phyloP scores from a whole-genome alignment of 2,888 invertebrate species.

The Colostygia pectinataria region DNA sequence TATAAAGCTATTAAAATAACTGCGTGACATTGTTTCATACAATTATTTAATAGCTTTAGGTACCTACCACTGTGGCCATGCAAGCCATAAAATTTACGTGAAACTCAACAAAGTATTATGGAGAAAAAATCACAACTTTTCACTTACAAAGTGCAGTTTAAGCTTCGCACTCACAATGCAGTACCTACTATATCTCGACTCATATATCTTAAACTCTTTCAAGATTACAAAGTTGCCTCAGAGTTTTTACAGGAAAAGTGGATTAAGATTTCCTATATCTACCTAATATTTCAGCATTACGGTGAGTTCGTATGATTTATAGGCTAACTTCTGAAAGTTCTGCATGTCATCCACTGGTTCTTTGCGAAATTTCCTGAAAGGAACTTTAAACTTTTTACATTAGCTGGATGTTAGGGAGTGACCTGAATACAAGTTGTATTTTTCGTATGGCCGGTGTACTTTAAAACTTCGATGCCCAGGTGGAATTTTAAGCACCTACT shows the following conservation, averaged over 20 bases:
- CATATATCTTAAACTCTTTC: constrained; percentile 64
- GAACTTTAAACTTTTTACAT: constrained; percentile 75
- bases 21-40: too few relatives aligned
- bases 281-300: constrained; percentile 73
- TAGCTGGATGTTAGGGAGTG: constrained; percentile 58
- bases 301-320: constrained; percentile 75
- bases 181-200: constrained; percentile 25
- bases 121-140: constrained; percentile 18
- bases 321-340: constrained; percentile 73
- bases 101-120: background rate
- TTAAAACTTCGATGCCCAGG: constrained; percentile 5
- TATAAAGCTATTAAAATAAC: too few relatives aligned
- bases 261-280: constrained; percentile 76
- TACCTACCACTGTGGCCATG: too few relatives aligned
- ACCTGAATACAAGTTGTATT: constrained; percentile 38
- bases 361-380: constrained; percentile 64
- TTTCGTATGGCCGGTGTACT: constrained; percentile 15
- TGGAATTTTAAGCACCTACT: constrained; percentile 12
- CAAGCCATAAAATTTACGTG: too few relatives aligned
- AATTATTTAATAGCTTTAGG: too few relatives aligned
- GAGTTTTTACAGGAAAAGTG: constrained; percentile 73
- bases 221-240: constrained; percentile 65
- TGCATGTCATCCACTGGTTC: constrained; percentile 76
- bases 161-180: constrained; percentile 21
- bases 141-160: constrained; percentile 25